A percentile compares a stretch with the other conserved stretches of the same genome.
Conservation (phyloP, 2,113 vertebrate genomes). For the Stigmatopora argus region DNA sequence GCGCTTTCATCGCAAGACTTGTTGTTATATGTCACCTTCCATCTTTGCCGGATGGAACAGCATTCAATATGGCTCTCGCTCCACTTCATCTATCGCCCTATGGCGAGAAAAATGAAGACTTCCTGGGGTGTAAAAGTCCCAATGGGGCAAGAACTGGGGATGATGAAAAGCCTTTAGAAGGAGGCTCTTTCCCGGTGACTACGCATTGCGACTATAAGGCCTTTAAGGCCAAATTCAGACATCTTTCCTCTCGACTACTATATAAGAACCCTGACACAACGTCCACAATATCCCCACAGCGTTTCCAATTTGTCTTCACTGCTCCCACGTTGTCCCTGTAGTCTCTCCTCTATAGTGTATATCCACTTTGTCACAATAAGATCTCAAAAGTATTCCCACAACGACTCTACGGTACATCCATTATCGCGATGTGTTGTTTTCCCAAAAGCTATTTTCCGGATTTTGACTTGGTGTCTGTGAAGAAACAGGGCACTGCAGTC, state of each 20-base stretch:
- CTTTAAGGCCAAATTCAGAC: conserved; percentile 44
- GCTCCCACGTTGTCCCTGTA: background rate
- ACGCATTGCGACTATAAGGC: conserved; percentile 23
- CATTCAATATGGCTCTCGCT: conserved; percentile 10
- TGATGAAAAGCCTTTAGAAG: conserved; percentile 38
- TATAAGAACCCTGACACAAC: conserved; percentile 28
- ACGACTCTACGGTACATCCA: background rate
- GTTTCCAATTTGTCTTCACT: conserved; percentile 5
- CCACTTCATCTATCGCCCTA: conserved; percentile 1
- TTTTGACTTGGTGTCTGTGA: background rate
- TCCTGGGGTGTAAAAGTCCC: conserved; percentile 15
- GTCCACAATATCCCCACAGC: conserved; percentile 5
- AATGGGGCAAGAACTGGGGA: conserved; percentile 19
- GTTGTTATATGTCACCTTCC: background rate
- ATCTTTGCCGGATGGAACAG: conserved; percentile 18
- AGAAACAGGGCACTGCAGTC: background rate
- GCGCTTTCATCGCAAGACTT: conserved; percentile 5
- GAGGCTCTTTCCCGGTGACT: conserved; percentile 17
- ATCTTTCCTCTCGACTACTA: conserved; percentile 15
- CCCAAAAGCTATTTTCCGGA: background rate
- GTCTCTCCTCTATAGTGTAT: background rate
- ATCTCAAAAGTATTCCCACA: background rate
- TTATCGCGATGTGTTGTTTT: background rate
- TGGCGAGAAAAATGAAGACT: conserved; percentile 25
- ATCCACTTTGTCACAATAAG: background rate